phyloP scores from a whole-genome alignment of 1,140 invertebrate genomes.

The Bathynomus jamesi region DNA sequence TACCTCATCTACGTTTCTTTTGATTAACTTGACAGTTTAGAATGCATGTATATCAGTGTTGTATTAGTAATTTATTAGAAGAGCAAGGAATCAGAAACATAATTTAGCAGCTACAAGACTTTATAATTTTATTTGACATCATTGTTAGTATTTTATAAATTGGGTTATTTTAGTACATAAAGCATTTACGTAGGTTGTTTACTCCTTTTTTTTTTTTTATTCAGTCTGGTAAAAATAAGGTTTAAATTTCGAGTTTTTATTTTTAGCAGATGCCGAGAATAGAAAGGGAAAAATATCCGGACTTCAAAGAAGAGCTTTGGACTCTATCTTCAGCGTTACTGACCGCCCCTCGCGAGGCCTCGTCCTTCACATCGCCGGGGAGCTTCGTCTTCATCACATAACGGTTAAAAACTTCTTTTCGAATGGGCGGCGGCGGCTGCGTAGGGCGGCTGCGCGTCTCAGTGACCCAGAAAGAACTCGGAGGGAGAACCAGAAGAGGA shows the following conservation, averaged over 20 bases:
- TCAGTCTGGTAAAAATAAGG: no score
- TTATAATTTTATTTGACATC: no score
- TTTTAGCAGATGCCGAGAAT: neutral
- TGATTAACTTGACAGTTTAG: no score
- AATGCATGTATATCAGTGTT: no score
- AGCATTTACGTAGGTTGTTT: no score
- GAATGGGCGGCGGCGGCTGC: slow-evolving; percentile 23
- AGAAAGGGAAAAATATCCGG: slow-evolving; percentile 26
- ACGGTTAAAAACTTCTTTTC: slow-evolving; percentile 35
- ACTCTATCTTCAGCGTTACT: slow-evolving; percentile 35
- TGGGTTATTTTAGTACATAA: no score
- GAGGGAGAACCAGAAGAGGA: slow-evolving; percentile 29
- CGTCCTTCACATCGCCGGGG: slow-evolving; percentile 31
- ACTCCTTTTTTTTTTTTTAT: no score
- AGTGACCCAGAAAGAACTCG: slow-evolving; percentile 28
- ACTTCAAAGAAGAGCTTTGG: slow-evolving; percentile 28
- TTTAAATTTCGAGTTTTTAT: neutral
- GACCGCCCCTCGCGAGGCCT: slow-evolving; percentile 30
- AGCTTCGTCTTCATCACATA: slow-evolving; percentile 30
- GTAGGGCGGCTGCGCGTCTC: slow-evolving; percentile 26
- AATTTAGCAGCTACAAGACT: no score
- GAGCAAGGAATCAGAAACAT: no score
- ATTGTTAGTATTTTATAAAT: no score
- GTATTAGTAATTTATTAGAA: no score
- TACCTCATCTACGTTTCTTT: no score